phyloP scores from a whole-genome alignment of 2,888 invertebrate genomes.

The Nycteola revayana region DNA sequence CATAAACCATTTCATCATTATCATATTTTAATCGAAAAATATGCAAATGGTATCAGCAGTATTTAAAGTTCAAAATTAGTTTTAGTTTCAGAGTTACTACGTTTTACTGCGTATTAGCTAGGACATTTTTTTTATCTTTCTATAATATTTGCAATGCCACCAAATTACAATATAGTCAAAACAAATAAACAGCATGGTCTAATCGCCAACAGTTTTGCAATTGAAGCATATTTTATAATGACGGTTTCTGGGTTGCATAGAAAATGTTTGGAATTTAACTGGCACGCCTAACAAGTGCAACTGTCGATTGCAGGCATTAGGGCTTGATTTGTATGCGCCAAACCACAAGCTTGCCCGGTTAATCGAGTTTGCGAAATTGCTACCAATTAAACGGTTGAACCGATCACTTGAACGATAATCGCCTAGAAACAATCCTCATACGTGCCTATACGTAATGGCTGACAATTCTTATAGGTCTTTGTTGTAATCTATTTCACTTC shows the following conservation, averaged over 20 bases:
- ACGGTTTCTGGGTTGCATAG: slow-evolving; percentile 16
- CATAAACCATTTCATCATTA: slow-evolving; percentile 37
- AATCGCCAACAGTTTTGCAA: slow-evolving; percentile 15
- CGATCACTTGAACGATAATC: slow-evolving; percentile 23
- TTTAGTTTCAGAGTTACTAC: no score
- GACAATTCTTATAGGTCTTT: no score
- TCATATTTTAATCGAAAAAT: no score
- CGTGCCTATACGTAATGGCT: no score
- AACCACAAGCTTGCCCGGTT: slow-evolving; percentile 25
- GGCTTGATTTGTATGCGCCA: slow-evolving; percentile 24
- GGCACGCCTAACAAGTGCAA: slow-evolving; percentile 13
- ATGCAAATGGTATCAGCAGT: no score
- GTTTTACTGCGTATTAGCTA: no score
- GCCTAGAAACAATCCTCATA: slow-evolving; percentile 9
- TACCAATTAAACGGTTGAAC: slow-evolving; percentile 35
- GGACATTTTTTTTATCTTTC: no score
- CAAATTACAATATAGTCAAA: no score
- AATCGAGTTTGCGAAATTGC: slow-evolving; percentile 49
- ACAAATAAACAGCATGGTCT: neutral
- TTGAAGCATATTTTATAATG: slow-evolving; percentile 9
- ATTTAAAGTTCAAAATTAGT: no score
- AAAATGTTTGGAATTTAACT: slow-evolving; percentile 19
- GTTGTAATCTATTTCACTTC: no score
- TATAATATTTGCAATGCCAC: no score
- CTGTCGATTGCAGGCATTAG: slow-evolving; percentile 13